These are phyloP conservation scores for Brachypteracias leptosomus DNA, from an alignment of 2,113 vertebrate genomes.

Conservation along the genomic window DNA sequence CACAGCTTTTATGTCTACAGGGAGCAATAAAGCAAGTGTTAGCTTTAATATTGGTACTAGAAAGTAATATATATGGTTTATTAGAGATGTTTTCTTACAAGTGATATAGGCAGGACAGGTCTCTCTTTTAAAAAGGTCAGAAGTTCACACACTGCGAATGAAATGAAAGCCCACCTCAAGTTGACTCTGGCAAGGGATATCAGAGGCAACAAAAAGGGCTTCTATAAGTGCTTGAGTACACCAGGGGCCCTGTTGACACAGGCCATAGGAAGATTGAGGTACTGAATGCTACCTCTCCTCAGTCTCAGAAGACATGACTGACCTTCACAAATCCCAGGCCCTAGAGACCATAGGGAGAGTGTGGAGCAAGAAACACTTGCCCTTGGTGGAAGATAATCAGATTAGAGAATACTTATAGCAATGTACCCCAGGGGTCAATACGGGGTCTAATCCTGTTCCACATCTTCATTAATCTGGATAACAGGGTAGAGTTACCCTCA, in stretches of 20 bases:
- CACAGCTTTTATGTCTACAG: background rate
- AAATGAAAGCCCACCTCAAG: background rate
- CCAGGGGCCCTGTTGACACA: background rate
- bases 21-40: slow-evolving; percentile 36
- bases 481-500: no score
- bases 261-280: background rate
- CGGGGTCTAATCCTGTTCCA: background rate
- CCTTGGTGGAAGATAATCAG: background rate
- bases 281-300: background rate
- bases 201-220: background rate
- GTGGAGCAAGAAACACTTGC: background rate
- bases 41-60: background rate
- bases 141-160: background rate
- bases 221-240: background rate
- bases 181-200: background rate
- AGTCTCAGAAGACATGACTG: background rate
- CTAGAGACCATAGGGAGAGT: background rate
- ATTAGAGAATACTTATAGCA: background rate
- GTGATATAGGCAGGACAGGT: background rate
- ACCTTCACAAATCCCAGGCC: background rate
- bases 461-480: background rate
- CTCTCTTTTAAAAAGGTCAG: background rate
- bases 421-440: background rate
- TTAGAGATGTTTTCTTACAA: background rate
- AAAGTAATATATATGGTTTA: slow-evolving; percentile 20